phyloP scores from a whole-genome alignment of 2,113 vertebrate species.

The Dasyornis broadbenti region DNA sequence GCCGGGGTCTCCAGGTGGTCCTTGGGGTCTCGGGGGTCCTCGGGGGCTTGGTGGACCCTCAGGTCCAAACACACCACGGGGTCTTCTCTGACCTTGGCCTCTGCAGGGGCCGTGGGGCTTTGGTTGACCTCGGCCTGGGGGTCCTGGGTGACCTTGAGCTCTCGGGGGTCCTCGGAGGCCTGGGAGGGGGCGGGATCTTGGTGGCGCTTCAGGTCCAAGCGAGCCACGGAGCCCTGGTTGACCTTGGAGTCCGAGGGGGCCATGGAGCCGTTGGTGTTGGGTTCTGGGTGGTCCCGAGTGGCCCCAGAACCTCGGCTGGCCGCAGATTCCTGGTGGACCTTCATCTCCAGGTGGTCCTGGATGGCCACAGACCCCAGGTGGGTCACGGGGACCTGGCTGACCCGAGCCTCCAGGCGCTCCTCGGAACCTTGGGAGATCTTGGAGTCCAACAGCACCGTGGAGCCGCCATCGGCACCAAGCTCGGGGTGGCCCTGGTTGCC shows the following conservation, averaged over 20 bases:
- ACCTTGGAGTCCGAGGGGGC: background rate
- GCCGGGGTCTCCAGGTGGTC: fast-evolving
- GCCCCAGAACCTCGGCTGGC: fast-evolving
- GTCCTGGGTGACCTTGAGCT: background rate
- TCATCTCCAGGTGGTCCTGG: background rate
- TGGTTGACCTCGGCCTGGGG: background rate
- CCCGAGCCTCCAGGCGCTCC: background rate
- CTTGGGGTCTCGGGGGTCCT: background rate
- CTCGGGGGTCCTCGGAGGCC: background rate
- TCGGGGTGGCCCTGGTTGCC: background rate
- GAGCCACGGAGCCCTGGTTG: fast-evolving
- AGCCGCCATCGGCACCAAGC: fast-evolving
- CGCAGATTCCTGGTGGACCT: fast-evolving
- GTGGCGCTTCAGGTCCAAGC: background rate
- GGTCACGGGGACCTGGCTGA: background rate
- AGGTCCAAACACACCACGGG: fast-evolving
- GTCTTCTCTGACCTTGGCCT: background rate
- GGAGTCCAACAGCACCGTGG: background rate
- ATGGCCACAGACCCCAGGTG: background rate
- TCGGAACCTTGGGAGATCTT: background rate
- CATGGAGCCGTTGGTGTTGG: fast-evolving
- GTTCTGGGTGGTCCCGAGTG: background rate
- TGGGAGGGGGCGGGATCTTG: background rate
- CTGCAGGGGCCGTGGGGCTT: fast-evolving
- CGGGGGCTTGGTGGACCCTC: background rate